Conservation (phyloP, 2,797 vertebrate genomes). For the Pristis pectinata region DNA sequence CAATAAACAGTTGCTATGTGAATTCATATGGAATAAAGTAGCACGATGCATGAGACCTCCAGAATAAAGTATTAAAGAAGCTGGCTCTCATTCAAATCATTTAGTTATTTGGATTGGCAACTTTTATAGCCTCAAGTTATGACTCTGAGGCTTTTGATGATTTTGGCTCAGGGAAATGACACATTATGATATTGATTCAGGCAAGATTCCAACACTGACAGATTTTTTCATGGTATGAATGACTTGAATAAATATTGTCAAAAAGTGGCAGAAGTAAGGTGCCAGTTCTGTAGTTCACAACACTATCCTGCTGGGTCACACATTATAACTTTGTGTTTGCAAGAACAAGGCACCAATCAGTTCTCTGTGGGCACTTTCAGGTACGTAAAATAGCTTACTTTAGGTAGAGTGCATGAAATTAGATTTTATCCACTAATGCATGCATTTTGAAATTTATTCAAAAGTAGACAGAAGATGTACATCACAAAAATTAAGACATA, state of each 20-base stretch:
- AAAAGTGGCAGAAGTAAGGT: background rate
- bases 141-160: slow-evolving; percentile 6
- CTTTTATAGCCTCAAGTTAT: background rate
- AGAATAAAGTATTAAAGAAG: slow-evolving; percentile 9
- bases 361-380: background rate
- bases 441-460: background rate
- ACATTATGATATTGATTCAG: background rate
- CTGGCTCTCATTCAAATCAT: background rate
- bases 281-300: background rate
- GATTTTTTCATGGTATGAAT: background rate
- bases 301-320: background rate
- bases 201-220: slow-evolving; percentile 11
- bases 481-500: background rate
- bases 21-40: slow-evolving; percentile 1
- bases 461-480: background rate
- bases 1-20: background rate
- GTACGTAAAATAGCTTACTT: background rate
- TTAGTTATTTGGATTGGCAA: slow-evolving; percentile 29
- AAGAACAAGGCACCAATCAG: background rate
- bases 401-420: background rate
- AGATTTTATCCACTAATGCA: background rate
- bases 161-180: background rate
- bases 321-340: background rate
- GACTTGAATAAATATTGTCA: background rate
- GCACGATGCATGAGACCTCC: background rate